Evolutionary conservation across 2,888 invertebrate genomes (phyloP), one percentile per base, ranked within the genome.

Genomic region (Eilema depressum): DNA sequence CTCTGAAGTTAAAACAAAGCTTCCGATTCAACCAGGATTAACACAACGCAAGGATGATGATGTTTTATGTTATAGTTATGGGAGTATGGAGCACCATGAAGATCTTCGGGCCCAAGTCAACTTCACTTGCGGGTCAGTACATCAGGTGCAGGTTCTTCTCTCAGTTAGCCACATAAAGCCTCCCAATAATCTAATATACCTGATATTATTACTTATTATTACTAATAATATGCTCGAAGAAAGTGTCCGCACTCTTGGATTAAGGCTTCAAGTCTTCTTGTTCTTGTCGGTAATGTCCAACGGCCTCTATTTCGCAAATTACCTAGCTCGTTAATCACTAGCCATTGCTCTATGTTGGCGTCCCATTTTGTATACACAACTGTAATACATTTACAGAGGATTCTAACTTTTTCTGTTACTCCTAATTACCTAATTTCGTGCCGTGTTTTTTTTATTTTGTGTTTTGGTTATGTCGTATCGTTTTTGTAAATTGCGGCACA

Each of bases 321-420:
- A 83, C 85, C 76, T 70, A 30, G 71, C 84, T 86, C 87, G 80
- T 88, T 88, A 85, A 88, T 88, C 87, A 86, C 83, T 67, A 69
- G 63, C 67, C 63, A 66, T 66, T 72, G 30, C 61, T 66, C 30
- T 23, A 62, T n/a, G 66, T 53, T 73, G 68, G 47, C 69, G 62
- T 57, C 66, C 70, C 74, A 75, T 53, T 75, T 80, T 80, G 77
- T 78, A 72, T 74, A 81, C 71, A 74, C 53, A 69, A 69, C 65
- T 68, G 41, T 75, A 74, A 66, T 73, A 71, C 59, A 70, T 75
- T 71, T 67, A 60, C 63, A 56, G 62, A 69, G 63, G 28, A 71
- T 63, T 66, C 61, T 56, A 61, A 20, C 68, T 77, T 80, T 80
- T 76, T 74, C 60, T 73, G 30, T 17, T 61, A 70, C 66, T 59